Conservation (phyloP, 2,797 vertebrate genomes). For the Pitangus sulphuratus region DNA sequence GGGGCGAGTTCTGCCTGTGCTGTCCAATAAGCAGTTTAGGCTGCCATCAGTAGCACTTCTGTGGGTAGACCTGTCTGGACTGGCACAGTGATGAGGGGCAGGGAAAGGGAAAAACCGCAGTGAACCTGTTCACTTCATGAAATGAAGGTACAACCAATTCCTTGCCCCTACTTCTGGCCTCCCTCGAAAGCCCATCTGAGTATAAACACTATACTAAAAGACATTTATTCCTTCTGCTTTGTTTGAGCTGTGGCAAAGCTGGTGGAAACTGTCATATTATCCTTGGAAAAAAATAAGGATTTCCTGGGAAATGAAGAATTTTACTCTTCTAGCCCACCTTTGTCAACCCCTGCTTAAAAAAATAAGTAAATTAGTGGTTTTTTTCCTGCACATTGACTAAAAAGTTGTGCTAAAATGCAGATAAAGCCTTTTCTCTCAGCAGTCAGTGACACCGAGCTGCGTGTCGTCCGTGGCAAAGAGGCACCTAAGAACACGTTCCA, state of each 20-base stretch:
- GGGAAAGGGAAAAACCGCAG: neutral
- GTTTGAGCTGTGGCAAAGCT: neutral
- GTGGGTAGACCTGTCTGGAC: neutral
- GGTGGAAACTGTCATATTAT: neutral
- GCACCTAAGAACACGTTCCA: neutral
- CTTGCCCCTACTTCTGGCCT: neutral
- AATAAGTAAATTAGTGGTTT: accelerated
- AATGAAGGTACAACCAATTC: neutral
- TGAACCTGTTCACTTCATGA: neutral
- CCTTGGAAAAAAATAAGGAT: neutral
- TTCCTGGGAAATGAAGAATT: neutral
- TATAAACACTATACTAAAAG: neutral
- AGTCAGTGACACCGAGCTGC: neutral
- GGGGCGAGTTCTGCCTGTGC: neutral
- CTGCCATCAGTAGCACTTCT: neutral
- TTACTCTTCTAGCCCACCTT: neutral
- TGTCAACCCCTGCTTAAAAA: neutral
- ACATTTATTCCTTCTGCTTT: neutral
- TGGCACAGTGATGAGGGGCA: neutral
- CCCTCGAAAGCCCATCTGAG: neutral
- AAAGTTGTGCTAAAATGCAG: neutral
- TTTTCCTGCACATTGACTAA: neutral
- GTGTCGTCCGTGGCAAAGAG: neutral
- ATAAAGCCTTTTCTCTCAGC: neutral
- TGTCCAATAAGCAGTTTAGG: neutral